Percentiles rank a stretch among this genome's conserved stretches.
Conservation (phyloP, 2,797 vertebrate species). For the Ctenochaetus hawaiiensis region DNA sequence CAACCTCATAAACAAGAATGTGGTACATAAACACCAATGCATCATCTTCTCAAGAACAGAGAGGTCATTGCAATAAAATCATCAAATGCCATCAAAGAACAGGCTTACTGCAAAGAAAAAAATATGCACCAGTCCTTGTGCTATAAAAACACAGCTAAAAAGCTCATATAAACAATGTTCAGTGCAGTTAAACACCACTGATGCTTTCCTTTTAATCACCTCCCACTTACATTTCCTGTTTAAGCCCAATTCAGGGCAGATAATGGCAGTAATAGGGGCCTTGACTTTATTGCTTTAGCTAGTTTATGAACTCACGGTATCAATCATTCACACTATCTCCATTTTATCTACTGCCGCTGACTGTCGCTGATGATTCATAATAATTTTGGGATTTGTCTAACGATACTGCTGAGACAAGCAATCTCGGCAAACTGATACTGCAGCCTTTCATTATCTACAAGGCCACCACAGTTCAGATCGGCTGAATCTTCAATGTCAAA, state of each 20-base stretch:
- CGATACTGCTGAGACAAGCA: constrained; percentile 75
- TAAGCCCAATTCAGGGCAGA: constrained; percentile 40
- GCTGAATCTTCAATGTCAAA: constrained; percentile 77
- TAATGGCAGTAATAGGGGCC: constrained; percentile 46
- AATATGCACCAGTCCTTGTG: not conserved
- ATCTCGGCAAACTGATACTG: constrained; percentile 57
- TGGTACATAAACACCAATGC: not conserved
- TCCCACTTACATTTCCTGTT: constrained; percentile 13
- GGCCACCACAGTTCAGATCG: constrained; percentile 54
- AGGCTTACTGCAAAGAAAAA: constrained; percentile 15
- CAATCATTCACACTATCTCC: constrained; percentile 53
- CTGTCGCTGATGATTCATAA: constrained; percentile 69
- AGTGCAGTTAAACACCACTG: constrained; percentile 6
- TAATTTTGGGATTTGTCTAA: constrained; percentile 76
- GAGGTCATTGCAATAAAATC: constrained; percentile 19
- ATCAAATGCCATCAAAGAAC: constrained; percentile 16
- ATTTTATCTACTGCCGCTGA: constrained; percentile 55
- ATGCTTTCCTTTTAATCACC: constrained; percentile 38
- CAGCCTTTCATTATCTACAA: constrained; percentile 65
- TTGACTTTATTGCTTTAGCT: constrained; percentile 48
- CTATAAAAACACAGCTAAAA: constrained; percentile 25
- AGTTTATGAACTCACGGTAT: constrained; percentile 60
- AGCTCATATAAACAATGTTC: constrained; percentile 30
- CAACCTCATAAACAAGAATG: constrained; percentile 14
- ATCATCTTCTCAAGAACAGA: constrained; percentile 19